phyloP scores from a whole-genome alignment of 2,113 vertebrate genomes.

The Sclerurus mexicanus region DNA sequence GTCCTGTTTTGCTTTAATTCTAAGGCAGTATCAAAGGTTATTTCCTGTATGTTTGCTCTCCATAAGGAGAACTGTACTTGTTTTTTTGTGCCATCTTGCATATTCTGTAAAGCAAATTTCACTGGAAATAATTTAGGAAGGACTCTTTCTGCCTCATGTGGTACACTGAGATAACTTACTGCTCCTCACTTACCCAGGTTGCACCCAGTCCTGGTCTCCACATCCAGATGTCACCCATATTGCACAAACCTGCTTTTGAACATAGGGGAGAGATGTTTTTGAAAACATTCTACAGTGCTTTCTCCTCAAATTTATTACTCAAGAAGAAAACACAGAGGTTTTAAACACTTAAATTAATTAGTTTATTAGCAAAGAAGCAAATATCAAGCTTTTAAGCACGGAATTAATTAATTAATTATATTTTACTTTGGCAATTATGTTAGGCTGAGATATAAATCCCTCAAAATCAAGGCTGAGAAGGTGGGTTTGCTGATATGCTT shows the following conservation, averaged over 20 bases:
- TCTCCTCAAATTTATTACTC: not conserved
- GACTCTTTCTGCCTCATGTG: not conserved
- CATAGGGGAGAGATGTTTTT: not conserved
- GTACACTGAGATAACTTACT: not conserved
- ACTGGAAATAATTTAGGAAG: not conserved
- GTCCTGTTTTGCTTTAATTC: conserved; percentile 41
- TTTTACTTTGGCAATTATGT: not conserved
- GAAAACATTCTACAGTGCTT: not conserved
- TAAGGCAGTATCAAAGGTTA: not conserved
- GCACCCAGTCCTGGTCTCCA: not conserved
- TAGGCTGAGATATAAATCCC: not conserved
- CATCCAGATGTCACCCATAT: not conserved
- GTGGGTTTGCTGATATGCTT: not conserved
- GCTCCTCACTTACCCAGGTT: not conserved
- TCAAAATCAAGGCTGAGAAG: not conserved
- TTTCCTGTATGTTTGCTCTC: not conserved
- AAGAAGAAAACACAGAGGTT: not conserved
- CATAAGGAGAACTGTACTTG: not conserved
- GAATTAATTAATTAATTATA: not conserved
- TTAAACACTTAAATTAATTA: not conserved
- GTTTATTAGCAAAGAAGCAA: not conserved
- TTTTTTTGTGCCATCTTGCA: not conserved
- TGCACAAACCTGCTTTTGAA: not conserved
- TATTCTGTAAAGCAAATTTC: not conserved
- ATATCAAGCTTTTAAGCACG: not conserved